phyloP scores from a whole-genome alignment of 2,113 vertebrate species.

The Ceyx melanurus region DNA sequence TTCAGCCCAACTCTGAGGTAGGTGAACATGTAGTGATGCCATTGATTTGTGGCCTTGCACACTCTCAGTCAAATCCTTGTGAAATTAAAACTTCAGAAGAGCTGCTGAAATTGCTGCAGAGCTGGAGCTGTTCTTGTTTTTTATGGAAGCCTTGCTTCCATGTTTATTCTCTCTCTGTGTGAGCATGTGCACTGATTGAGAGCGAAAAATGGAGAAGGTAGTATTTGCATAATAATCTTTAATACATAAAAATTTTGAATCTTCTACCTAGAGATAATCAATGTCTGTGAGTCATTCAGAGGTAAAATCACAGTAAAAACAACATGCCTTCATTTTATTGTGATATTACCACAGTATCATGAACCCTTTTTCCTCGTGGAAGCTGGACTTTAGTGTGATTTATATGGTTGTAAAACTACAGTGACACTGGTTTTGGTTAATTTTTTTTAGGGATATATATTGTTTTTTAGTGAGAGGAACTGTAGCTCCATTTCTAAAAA shows the following conservation, averaged over 20 bases:
- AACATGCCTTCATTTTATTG: background rate
- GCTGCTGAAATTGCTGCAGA: background rate
- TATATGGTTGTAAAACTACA: background rate
- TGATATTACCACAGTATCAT: accelerated
- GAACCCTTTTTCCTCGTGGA: background rate
- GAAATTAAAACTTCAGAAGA: background rate
- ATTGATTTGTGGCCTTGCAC: background rate
- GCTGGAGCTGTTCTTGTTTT: background rate
- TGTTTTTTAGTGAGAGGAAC: background rate
- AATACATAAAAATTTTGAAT: background rate
- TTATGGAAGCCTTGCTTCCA: background rate
- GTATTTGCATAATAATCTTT: background rate
- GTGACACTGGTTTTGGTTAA: background rate
- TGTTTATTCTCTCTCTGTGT: background rate
- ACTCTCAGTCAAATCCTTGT: background rate
- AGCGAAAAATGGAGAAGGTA: background rate
- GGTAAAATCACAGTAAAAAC: background rate
- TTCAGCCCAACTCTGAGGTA: background rate
- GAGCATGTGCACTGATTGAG: background rate
- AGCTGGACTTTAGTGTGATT: background rate
- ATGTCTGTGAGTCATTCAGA: background rate
- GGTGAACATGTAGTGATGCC: background rate
- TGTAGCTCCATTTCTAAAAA: background rate
- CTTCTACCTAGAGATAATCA: background rate
- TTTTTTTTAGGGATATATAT: background rate